Conservation (phyloP, 1,140 invertebrate species). For the Drosophila navojoa region DNA sequence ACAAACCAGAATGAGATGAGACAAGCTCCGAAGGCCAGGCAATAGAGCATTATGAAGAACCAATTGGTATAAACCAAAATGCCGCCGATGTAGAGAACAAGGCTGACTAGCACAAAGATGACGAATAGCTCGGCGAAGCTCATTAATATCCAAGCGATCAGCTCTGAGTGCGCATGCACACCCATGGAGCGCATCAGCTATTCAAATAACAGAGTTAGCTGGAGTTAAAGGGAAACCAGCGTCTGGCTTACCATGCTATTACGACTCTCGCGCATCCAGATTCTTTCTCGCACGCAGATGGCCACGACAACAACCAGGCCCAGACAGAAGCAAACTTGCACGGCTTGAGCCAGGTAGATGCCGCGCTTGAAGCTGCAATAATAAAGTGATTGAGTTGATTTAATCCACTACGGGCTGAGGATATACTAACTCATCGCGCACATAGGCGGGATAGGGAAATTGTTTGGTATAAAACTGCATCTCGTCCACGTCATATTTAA, state of each 20-base stretch:
- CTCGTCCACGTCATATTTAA: constrained; percentile 69
- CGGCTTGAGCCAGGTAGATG: constrained; percentile 87
- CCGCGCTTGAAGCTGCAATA: constrained; percentile 86
- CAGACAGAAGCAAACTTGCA: constrained; percentile 87
- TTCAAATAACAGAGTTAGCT: background rate
- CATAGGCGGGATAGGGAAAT: constrained; percentile 88
- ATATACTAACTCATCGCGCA: constrained; percentile 86
- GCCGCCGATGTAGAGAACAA: constrained; percentile 85
- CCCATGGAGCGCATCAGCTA: constrained; percentile 89
- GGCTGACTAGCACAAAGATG: constrained; percentile 84
- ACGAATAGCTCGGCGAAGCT: constrained; percentile 85
- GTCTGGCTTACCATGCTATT: constrained; percentile 86
- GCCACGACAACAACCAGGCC: constrained; percentile 87
- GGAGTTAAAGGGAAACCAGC: background rate
- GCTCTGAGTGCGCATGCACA: constrained; percentile 86
- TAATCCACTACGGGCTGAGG: background rate
- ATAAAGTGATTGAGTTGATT: background rate
- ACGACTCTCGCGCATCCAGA: constrained; percentile 88
- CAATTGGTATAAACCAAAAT: constrained; percentile 86
- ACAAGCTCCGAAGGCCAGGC: constrained; percentile 86
- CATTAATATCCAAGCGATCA: constrained; percentile 87
- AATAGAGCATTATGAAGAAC: constrained; percentile 85
- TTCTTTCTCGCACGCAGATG: constrained; percentile 86
- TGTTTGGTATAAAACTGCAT: constrained; percentile 87
- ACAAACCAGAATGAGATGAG: constrained; percentile 87